phyloP scores from a whole-genome alignment of 1,140 invertebrate genomes.

The Tetramorium simillimum region DNA sequence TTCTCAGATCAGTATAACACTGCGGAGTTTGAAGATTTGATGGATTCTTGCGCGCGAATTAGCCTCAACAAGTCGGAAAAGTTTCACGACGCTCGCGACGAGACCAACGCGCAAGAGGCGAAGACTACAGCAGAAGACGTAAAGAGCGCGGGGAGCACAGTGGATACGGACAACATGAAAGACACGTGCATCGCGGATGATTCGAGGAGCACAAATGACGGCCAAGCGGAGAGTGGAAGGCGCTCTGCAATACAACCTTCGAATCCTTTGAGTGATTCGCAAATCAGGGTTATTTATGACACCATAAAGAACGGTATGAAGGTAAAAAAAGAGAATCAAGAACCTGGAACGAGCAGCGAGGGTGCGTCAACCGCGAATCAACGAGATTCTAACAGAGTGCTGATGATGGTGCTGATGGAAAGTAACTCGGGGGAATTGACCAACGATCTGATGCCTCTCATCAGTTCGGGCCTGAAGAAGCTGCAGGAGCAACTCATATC shows the following conservation, averaged over 20 bases:
- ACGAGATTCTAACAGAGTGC: conserved; percentile 67
- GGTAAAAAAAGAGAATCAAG: conserved; percentile 19
- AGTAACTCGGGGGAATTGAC: conserved; percentile 52
- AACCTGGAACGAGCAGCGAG: background rate
- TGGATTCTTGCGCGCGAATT: background rate
- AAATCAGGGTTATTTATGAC: background rate
- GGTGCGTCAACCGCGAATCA: background rate
- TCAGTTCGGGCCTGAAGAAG: conserved; percentile 78
- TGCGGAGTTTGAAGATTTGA: background rate
- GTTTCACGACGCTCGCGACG: conserved; percentile 15
- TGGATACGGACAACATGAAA: background rate
- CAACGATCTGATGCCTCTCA: conserved; percentile 73
- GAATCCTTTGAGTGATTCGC: background rate
- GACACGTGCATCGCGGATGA: background rate
- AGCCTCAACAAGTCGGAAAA: background rate
- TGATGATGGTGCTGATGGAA: conserved; percentile 80
- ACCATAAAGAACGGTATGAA: background rate
- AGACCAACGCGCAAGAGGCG: background rate
- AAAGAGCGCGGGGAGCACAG: background rate
- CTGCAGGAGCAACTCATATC: conserved; percentile 64
- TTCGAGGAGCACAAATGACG: background rate
- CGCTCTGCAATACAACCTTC: background rate
- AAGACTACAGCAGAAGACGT: conserved; percentile 4
- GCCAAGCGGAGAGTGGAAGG: background rate
- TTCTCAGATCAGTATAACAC: conserved; percentile 72